A percentile compares a stretch with the other conserved stretches of the same genome.
phyloP scores from a whole-genome alignment of 2,888 invertebrate species.

The Hetaerina titia region DNA sequence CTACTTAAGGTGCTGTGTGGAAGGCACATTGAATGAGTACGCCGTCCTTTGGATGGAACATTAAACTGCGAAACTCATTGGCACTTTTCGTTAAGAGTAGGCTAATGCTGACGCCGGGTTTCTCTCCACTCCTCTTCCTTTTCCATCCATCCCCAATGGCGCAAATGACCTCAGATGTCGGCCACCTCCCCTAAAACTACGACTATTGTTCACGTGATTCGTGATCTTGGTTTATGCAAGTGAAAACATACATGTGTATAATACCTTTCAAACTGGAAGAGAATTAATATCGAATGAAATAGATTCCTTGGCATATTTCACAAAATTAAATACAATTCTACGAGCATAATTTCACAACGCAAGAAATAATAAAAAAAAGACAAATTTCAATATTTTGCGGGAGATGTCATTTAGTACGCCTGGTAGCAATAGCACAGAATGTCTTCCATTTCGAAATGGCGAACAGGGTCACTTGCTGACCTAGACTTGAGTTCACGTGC shows the following conservation, averaged over 20 bases:
- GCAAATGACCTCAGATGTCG: too few relatives aligned
- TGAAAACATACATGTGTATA: neutral
- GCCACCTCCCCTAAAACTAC: too few relatives aligned
- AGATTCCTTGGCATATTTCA: neutral
- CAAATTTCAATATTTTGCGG: neutral
- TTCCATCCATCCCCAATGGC: too few relatives aligned
- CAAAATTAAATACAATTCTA: neutral
- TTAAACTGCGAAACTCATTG: too few relatives aligned
- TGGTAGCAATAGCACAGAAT: neutral
- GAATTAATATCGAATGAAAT: neutral
- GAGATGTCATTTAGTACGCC: neutral
- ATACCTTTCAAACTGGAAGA: neutral
- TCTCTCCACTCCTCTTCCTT: too few relatives aligned
- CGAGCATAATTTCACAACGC: neutral
- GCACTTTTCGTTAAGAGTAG: too few relatives aligned
- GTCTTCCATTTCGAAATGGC: neutral
- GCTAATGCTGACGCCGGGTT: too few relatives aligned
- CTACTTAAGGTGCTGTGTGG: too few relatives aligned
- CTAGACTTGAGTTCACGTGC: neutral
- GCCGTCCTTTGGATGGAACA: too few relatives aligned
- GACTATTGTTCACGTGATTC: too few relatives aligned
- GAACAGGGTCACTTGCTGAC: neutral
- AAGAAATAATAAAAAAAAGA: neutral
- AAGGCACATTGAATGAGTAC: too few relatives aligned
- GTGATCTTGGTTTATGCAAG: neutral